Percentiles rank a stretch among this genome's conserved stretches.
These are phyloP conservation scores for Gallinago undulata DNA, from an alignment of 2,113 vertebrate species.

Conservation along the genomic window DNA sequence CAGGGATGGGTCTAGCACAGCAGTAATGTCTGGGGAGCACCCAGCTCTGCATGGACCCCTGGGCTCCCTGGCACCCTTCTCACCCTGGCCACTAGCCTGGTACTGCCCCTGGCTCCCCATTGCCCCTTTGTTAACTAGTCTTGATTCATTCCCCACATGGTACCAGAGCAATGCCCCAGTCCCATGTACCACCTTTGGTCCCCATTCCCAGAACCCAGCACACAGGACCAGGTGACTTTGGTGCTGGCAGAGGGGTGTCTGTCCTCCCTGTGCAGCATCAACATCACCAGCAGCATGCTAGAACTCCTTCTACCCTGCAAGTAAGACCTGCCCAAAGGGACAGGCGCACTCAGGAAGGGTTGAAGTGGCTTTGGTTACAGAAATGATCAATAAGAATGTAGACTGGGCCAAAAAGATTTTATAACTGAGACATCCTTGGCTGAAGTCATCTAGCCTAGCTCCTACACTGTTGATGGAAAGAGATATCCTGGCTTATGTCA, in stretches of 20 bases:
- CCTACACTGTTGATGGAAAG: not conserved
- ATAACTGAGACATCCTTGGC: not conserved
- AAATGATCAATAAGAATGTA: not conserved
- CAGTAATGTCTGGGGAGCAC: not conserved
- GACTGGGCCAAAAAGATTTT: not conserved
- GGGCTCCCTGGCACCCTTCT: not conserved
- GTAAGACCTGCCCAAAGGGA: not conserved
- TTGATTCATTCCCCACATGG: not conserved
- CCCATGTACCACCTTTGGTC: not conserved
- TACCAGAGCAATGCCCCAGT: not conserved
- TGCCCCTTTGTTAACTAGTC: not conserved
- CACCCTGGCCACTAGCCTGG: not conserved
- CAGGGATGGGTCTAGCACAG: accelerated
- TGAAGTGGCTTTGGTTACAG: not conserved
- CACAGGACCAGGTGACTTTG: not conserved
- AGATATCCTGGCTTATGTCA: not conserved
- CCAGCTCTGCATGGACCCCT: not conserved
- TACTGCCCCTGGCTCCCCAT: not conserved
- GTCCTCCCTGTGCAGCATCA: accelerated
- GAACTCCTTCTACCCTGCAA: not conserved
- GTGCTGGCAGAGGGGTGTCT: not conserved
- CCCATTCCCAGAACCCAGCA: not conserved
- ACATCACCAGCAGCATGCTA: not conserved
- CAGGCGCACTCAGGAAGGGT: accelerated
- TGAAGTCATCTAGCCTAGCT: not conserved